Percentiles rank a stretch among this genome's conserved stretches.
phyloP scores from a whole-genome alignment of 1,140 invertebrate genomes.

The Drosophila sturtevanti region DNA sequence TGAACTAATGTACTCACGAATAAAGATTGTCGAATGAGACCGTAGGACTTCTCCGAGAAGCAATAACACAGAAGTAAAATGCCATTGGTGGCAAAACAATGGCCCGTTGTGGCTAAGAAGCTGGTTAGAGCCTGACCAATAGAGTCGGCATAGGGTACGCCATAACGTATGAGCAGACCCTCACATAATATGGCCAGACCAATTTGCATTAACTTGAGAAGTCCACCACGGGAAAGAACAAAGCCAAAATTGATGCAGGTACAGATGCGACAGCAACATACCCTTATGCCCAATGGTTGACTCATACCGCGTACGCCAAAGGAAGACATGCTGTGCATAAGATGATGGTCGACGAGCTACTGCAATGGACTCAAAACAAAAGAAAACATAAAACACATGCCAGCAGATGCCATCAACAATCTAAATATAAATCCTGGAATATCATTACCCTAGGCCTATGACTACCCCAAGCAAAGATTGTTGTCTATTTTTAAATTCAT shows the following conservation, averaged over 20 bases:
- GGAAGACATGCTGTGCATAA: conserved; percentile 46
- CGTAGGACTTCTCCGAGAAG: conserved; percentile 89
- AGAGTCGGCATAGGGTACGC: conserved; percentile 86
- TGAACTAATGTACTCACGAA: conserved; percentile 89
- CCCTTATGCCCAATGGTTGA: conserved; percentile 84
- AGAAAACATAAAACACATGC: background rate
- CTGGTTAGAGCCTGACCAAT: conserved; percentile 89
- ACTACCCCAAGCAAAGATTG: conserved; percentile 11
- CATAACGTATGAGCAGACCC: conserved; percentile 89
- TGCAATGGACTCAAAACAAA: background rate
- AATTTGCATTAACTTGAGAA: conserved; percentile 89
- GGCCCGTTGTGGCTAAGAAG: conserved; percentile 89
- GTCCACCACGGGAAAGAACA: conserved; percentile 87
- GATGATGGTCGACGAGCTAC: background rate
- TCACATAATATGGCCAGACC: conserved; percentile 90
- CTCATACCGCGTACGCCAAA: conserved; percentile 72
- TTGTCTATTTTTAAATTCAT: background rate
- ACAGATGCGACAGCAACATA: conserved; percentile 89
- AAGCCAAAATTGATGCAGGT: conserved; percentile 91
- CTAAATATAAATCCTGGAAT: conserved; percentile 6
- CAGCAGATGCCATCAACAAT: background rate
- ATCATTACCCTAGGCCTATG: background rate
- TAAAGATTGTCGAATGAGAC: conserved; percentile 88
- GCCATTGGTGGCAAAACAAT: conserved; percentile 88
- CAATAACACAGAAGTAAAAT: conserved; percentile 89